A percentile compares a stretch with the other conserved stretches of the same genome.
These are phyloP conservation scores for Mus minutoides DNA, from an alignment of 2,797 vertebrate genomes.

Conservation along the genomic window DNA sequence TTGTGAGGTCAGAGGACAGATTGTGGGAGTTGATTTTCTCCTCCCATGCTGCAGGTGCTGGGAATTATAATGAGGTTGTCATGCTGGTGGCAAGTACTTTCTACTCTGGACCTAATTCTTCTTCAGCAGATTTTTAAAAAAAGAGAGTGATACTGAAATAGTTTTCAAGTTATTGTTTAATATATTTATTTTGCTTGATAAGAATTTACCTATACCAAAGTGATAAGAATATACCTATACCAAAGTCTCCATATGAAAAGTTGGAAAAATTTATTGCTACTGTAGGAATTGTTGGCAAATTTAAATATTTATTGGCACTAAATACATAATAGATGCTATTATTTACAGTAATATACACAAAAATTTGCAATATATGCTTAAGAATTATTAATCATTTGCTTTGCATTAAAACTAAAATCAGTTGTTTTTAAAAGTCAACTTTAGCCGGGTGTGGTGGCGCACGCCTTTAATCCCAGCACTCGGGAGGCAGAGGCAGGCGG, in stretches of 20 bases:
- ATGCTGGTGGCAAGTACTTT: background rate
- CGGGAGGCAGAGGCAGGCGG: no score
- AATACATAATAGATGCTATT: background rate
- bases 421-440: background rate
- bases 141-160: background rate
- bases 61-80: background rate
- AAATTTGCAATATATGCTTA: background rate
- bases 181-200: background rate
- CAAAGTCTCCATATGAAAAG: background rate
- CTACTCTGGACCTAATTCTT: background rate
- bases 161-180: background rate
- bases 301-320: background rate
- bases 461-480: no score
- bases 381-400: background rate
- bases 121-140: background rate
- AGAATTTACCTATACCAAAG: background rate
- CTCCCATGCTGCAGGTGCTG: background rate
- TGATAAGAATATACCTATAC: background rate
- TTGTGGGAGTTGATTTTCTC: background rate
- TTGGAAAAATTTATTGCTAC: background rate
- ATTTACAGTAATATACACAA: background rate
- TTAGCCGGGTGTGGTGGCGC: no score
- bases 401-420: conserved; percentile 16
- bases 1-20: no score
- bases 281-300: background rate